These are phyloP conservation scores for Polyommatus icarus DNA, from an alignment of 2,888 invertebrate genomes.

Conservation along the genomic window DNA sequence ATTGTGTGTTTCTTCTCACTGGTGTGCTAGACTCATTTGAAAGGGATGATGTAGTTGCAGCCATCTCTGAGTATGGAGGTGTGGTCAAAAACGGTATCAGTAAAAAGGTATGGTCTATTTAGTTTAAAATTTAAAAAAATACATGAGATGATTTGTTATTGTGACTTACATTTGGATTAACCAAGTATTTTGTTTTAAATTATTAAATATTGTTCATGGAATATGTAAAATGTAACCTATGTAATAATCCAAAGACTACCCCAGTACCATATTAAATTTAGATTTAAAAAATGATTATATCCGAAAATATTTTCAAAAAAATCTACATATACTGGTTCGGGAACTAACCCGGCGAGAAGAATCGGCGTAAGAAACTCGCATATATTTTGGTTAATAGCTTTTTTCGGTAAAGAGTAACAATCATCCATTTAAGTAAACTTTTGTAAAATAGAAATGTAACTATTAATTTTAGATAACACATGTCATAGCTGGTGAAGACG, in stretches of 20 bases:
- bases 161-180: background rate
- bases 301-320: too few species aligned
- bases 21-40: constrained; percentile 94
- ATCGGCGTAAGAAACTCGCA: too few species aligned
- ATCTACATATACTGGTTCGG: too few species aligned
- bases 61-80: constrained; percentile 91
- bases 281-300: too few species aligned
- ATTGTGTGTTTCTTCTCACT: constrained; percentile 87
- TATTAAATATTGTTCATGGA: too few species aligned
- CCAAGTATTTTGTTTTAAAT: background rate
- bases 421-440: background rate
- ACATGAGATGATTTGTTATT: too few species aligned
- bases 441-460: background rate
- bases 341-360: too few species aligned
- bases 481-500: constrained; percentile 90
- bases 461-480: constrained; percentile 82
- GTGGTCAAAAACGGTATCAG: constrained; percentile 86
- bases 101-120: constrained; percentile 79
- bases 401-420: background rate
- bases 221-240: too few species aligned
- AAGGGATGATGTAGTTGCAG: constrained; percentile 86
- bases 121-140: background rate
- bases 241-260: too few species aligned
- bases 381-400: background rate
- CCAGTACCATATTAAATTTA: background rate